These are phyloP conservation scores for Ochlodes sylvanus DNA, from an alignment of 2,888 invertebrate species.

Conservation along the genomic window DNA sequence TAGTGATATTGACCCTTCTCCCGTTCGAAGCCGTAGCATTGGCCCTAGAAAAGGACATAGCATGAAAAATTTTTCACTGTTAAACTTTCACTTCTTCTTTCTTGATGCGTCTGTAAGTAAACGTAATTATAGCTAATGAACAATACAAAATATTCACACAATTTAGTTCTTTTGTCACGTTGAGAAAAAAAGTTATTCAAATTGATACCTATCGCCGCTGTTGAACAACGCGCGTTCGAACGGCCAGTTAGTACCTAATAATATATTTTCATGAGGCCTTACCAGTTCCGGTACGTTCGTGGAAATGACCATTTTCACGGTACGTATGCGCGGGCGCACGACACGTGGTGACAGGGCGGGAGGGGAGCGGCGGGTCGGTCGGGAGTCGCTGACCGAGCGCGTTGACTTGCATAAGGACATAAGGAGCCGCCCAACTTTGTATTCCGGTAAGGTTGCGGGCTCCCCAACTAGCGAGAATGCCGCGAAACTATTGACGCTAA, in stretches of 20 bases:
- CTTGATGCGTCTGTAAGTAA: too few relatives aligned
- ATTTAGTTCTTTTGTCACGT: too few relatives aligned
- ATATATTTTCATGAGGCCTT: constrained; percentile 53
- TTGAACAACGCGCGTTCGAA: too few relatives aligned
- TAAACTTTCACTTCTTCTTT: too few relatives aligned
- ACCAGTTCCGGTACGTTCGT: constrained; percentile 74
- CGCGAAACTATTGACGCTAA: constrained; percentile 77
- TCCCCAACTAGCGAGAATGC: constrained; percentile 74
- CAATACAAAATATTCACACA: too few relatives aligned
- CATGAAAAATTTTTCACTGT: too few relatives aligned
- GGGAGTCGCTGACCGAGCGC: constrained; percentile 78
- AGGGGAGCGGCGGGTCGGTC: constrained; percentile 47
- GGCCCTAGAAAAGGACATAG: too few relatives aligned
- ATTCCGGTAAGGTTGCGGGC: constrained; percentile 71
- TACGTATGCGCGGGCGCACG: constrained; percentile 66
- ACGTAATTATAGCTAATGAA: too few relatives aligned
- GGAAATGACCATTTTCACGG: constrained; percentile 79
- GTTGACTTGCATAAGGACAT: constrained; percentile 73
- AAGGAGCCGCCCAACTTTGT: constrained; percentile 64
- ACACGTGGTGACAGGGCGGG: constrained; percentile 49
- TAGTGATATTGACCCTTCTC: too few relatives aligned
- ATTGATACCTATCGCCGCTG: too few relatives aligned
- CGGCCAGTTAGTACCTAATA: constrained; percentile 26
- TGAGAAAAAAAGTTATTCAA: too few relatives aligned
- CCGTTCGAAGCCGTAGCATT: too few relatives aligned